Evolutionary conservation across 2,888 invertebrate genomes (phyloP), one percentile per base, ranked within the genome.

Genomic region (Dichetophora obliterata): DNA sequence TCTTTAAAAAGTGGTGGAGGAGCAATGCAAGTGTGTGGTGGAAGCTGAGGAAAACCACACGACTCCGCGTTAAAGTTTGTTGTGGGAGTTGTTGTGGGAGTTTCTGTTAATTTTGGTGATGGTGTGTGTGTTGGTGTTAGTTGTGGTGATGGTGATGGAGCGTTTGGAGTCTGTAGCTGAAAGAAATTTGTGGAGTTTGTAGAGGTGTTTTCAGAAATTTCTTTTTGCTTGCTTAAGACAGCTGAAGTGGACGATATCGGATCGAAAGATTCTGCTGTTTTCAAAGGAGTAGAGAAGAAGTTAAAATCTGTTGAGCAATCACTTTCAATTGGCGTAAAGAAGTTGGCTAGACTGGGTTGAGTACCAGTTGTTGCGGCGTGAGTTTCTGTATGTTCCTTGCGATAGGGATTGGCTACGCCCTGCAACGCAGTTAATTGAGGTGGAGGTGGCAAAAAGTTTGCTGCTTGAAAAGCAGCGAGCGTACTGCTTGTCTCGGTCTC

Each of bases 331-430:
- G 81, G 78, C 34, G 79, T 79, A 78, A 82, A 82, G 63, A 82
- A 83, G 68, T 80, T 81, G 0, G 81, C 79, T 75, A 81, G 77
- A 31, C 50, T 77, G 37, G 81, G 80, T 61, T 76, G 78, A 8
- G 59, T 24, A 65, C 50, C 5, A 37, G 31, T 8, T 73, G 14
- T 22, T 65, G 16, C 14, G 8, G 31, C 1, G n/a, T 52, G 52
- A 43, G 69, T 5, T 14, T 57, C 22, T 3, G 52, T n/a, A n/a
- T 54, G 24, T 59, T 66, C 77, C 31, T 73, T 79, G 5, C 80
- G 80, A 77, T 81, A 81, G 5, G 80, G 82, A 78, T 82, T 82
- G 9, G 72, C 43, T 14, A 54, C 11, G 0, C 65, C 77, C 14
- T 57, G 57, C 37, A 48, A 24, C 4, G 54, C 9, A n/a, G 63